A percentile compares a stretch with the other conserved stretches of the same genome.
Conservation (phyloP, 2,888 invertebrate genomes). For the Drosophila cracens region DNA sequence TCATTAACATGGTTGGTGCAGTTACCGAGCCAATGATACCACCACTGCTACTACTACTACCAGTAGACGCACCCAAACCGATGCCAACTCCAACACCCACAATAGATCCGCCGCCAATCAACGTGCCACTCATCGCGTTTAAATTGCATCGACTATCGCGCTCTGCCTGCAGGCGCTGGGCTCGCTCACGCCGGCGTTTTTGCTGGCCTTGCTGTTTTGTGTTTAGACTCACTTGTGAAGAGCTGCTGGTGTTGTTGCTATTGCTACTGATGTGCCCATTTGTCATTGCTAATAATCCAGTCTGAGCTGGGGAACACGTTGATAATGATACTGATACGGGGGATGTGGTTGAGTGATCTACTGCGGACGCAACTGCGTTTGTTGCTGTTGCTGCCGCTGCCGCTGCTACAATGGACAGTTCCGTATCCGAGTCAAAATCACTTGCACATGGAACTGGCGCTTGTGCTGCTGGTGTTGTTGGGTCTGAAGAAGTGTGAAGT, state of each 20-base stretch:
- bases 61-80: constrained; percentile 46
- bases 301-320: constrained; percentile 31
- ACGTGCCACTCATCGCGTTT: constrained; percentile 49
- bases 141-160: constrained; percentile 87
- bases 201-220: constrained; percentile 87
- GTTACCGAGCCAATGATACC: constrained; percentile 29
- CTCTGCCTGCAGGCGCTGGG: constrained; percentile 95
- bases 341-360: constrained; percentile 31
- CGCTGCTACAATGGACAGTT: constrained; percentile 82
- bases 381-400: constrained; percentile 48
- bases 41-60: constrained; percentile 18
- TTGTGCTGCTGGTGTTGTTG: constrained; percentile 17
- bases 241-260: constrained; percentile 49
- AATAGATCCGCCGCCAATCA: constrained; percentile 57
- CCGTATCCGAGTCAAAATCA: constrained; percentile 84
- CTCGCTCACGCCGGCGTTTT: constrained; percentile 95
- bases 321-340: constrained; percentile 36
- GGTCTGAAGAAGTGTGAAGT: constrained; percentile 8
- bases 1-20: constrained; percentile 48
- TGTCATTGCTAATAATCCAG: constrained; percentile 38
- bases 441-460: constrained; percentile 64
- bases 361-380: constrained; percentile 9
- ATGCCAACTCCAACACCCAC: constrained; percentile 57
- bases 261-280: constrained; percentile 68
- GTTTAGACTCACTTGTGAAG: constrained; percentile 73